Percentiles rank a stretch among this genome's conserved stretches.
These are phyloP conservation scores for Chrysolina americana DNA, from an alignment of 2,888 invertebrate genomes.

Conservation along the genomic window DNA sequence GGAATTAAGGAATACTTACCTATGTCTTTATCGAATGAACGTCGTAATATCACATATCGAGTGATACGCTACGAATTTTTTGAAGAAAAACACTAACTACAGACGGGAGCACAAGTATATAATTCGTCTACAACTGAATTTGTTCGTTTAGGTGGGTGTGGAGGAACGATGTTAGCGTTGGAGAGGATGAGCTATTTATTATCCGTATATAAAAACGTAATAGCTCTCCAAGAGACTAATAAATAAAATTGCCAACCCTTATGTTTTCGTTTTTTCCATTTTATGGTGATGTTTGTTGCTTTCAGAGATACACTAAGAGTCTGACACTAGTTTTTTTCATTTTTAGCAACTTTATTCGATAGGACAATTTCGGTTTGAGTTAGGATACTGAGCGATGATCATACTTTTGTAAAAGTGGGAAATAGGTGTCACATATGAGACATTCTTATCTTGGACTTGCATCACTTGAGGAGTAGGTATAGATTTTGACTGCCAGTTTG, in stretches of 20 bases:
- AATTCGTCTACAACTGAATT: slow-evolving; percentile 29
- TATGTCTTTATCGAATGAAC: no score
- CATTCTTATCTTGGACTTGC: no score
- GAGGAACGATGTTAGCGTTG: slow-evolving; percentile 27
- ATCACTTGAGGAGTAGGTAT: no score
- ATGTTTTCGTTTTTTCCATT: slow-evolving; percentile 43
- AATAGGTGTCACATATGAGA: no score
- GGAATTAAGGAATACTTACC: no score
- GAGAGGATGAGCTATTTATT: slow-evolving; percentile 44
- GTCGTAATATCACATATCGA: no score
- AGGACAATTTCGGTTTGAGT: no score
- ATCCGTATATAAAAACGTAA: slow-evolving; percentile 45
- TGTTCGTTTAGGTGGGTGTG: slow-evolving; percentile 21
- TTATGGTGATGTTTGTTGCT: slow-evolving; percentile 45
- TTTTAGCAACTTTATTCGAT: not conserved
- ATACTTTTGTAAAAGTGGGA: no score
- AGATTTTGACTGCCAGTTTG: no score
- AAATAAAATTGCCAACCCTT: slow-evolving; percentile 47
- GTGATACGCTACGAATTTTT: not conserved
- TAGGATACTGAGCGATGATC: no score
- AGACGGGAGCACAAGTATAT: not conserved
- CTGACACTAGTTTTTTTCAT: slow-evolving; percentile 15
- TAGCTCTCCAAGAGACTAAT: slow-evolving; percentile 46
- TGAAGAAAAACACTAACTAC: not conserved
- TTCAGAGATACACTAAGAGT: slow-evolving; percentile 28